Evolutionary conservation across 1,140 invertebrate genomes (phyloP).

Genomic region (Drosophila orena): DNA sequence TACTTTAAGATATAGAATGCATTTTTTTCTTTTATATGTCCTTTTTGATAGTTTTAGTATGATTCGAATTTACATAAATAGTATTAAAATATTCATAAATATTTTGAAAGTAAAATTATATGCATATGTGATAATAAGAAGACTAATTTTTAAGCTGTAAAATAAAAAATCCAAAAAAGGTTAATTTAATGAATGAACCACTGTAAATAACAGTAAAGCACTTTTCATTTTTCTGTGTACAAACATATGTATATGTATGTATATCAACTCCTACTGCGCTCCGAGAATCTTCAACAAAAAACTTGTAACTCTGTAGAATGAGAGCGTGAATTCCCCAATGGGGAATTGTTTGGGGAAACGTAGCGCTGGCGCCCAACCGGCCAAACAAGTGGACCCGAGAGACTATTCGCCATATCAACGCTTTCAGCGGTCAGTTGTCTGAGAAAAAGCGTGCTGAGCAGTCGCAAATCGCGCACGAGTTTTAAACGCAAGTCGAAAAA

Average conservation of each 20-base stretch:
- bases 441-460: constrained; percentile 65
- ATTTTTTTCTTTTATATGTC: too few species aligned
- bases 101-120: too few species aligned
- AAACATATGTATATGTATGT: too few species aligned
- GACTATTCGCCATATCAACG: constrained; percentile 24
- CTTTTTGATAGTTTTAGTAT: too few species aligned
- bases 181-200: background rate
- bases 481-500: constrained; percentile 9
- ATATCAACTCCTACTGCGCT: background rate
- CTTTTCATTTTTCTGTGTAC: background rate
- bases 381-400: constrained; percentile 45
- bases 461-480: constrained; percentile 60
- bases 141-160: too few species aligned
- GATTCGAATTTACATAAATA: too few species aligned
- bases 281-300: constrained; percentile 5
- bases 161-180: too few species aligned
- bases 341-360: constrained; percentile 29
- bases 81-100: too few species aligned
- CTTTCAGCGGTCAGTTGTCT: constrained; percentile 54
- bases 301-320: constrained; percentile 32
- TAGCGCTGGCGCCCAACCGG: constrained; percentile 19
- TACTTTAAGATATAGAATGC: too few species aligned
- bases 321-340: constrained; percentile 39
- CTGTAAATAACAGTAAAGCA: background rate
- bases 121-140: too few species aligned